Evolutionary conservation across 2,797 vertebrate genomes (phyloP).

Genomic region (Sebastes minor): DNA sequence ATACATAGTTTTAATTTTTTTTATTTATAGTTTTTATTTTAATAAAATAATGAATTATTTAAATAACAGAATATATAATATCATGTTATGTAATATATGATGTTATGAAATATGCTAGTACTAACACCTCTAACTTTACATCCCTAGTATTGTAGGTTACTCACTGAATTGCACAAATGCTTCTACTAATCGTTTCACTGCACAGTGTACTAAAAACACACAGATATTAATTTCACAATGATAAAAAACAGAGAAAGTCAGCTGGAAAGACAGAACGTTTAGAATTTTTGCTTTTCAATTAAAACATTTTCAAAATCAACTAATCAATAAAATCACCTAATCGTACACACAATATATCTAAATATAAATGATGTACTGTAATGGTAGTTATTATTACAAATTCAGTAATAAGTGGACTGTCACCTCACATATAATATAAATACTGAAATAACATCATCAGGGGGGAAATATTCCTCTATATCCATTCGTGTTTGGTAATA

Average conservation of each 20-base stretch:
- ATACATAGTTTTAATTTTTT: rapidly evolving
- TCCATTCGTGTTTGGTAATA: constrained; percentile 11
- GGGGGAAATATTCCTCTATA: neutral
- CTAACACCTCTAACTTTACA: neutral
- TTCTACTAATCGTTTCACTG: neutral
- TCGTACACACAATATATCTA: neutral
- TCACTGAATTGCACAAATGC: neutral
- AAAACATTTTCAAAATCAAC: neutral
- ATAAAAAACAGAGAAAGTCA: neutral
- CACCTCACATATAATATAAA: neutral
- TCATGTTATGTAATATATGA: neutral
- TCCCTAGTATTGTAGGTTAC: neutral
- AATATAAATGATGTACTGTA: neutral
- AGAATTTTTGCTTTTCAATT: neutral
- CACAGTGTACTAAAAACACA: neutral
- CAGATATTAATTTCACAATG: neutral
- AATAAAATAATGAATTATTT: too few species aligned
- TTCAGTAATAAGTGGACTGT: neutral
- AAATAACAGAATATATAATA: too few species aligned
- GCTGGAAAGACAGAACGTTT: neutral
- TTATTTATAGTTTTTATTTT: too few species aligned
- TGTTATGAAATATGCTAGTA: neutral
- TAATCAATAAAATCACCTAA: neutral
- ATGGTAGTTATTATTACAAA: neutral
- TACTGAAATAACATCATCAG: neutral